Percentiles rank a stretch among this genome's conserved stretches.
Conservation (phyloP, 2,888 invertebrate genomes). For the Ommatoiulus sabulosus region DNA sequence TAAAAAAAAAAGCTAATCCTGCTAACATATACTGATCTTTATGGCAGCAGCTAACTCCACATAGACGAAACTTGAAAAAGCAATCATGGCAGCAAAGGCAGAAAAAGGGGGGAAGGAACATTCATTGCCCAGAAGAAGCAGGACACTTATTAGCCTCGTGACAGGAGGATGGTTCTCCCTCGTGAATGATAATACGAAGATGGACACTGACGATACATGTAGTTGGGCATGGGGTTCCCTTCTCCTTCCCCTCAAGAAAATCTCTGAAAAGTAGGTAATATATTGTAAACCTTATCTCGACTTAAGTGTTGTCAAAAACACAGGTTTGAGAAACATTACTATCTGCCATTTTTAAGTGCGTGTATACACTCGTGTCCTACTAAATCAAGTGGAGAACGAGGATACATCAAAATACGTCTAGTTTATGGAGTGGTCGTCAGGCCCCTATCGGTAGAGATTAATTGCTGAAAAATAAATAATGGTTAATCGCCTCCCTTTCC, state of each 20-base stretch:
- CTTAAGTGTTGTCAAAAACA: constrained; percentile 43
- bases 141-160: constrained; percentile 11
- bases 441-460: constrained; percentile 26
- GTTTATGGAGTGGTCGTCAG: constrained; percentile 8
- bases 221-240: not conserved
- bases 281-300: constrained; percentile 38
- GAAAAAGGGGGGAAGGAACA: not conserved
- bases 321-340: constrained; percentile 36
- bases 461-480: not conserved
- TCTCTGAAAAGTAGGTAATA: constrained; percentile 31
- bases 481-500: not conserved
- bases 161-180: constrained; percentile 21
- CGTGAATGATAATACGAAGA: constrained; percentile 40
- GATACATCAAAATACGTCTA: constrained; percentile 13
- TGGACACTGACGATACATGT: constrained; percentile 21
- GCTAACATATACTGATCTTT: constrained; percentile 51
- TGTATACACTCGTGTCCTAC: constrained; percentile 24
- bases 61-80: constrained; percentile 26
- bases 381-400: constrained; percentile 13
- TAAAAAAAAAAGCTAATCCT: constrained; percentile 47
- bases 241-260: not conserved
- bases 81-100: constrained; percentile 9
- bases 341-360: constrained; percentile 30
- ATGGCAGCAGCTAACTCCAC: constrained; percentile 41
- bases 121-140: constrained; percentile 24